Conservation (phyloP, 2,797 vertebrate genomes). For the Pseudocheirus occidentalis region DNA sequence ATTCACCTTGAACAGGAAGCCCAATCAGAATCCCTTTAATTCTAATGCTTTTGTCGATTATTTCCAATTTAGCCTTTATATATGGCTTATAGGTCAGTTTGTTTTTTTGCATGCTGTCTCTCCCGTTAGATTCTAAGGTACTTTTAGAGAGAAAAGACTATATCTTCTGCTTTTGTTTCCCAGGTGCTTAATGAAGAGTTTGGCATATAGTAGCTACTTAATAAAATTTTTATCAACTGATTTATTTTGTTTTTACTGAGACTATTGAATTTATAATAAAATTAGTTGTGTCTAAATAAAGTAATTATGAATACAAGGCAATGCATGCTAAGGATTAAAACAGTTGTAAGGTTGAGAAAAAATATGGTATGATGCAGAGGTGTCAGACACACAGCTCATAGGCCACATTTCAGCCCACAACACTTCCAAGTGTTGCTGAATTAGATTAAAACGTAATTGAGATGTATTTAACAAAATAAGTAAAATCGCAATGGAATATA, state of each 20-base stretch:
- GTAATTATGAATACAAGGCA: neutral
- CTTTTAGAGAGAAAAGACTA: neutral
- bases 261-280: neutral
- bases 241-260: neutral
- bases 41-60: neutral
- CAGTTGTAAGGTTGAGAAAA: neutral
- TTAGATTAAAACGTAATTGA: neutral
- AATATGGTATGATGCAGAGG: neutral
- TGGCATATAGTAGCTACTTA: neutral
- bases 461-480: neutral
- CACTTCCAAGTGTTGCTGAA: neutral
- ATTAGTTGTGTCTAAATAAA: neutral
- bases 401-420: neutral
- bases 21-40: neutral
- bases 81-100: neutral
- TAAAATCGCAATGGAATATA: neutral
- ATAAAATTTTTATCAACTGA: neutral
- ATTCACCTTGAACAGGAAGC: neutral
- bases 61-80: neutral
- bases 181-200: neutral
- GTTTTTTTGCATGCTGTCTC: neutral
- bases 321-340: neutral
- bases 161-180: neutral
- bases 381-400: neutral
- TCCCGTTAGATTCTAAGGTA: neutral